A percentile compares a stretch with the other conserved stretches of the same genome.
Evolutionary conservation across 2,888 invertebrate genomes (phyloP).

Genomic region (Cryptocheilus praepositus): DNA sequence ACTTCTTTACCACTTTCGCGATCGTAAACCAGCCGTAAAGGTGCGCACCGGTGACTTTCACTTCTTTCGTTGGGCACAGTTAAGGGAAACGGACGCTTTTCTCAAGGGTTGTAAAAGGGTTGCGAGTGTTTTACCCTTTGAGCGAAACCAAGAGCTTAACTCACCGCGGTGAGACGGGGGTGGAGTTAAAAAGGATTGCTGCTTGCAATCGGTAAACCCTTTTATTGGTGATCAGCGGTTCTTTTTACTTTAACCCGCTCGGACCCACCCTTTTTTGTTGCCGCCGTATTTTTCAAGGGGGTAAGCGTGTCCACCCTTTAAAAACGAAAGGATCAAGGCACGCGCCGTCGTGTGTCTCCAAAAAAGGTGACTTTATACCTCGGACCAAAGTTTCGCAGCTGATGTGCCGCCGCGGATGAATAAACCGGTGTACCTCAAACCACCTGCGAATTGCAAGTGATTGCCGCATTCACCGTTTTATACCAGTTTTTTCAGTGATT

Average conservation of each 20-base stretch:
- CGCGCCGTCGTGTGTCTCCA: slow-evolving; percentile 49
- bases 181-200: slow-evolving; percentile 67
- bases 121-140: slow-evolving; percentile 62
- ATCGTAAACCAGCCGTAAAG: slow-evolving; percentile 38
- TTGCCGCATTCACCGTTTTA: too few relatives aligned
- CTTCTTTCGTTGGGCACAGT: slow-evolving; percentile 46
- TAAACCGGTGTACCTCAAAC: too few relatives aligned
- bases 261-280: slow-evolving; percentile 60
- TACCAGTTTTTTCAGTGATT: too few relatives aligned
- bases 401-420: too few relatives aligned
- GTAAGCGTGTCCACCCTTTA: slow-evolving; percentile 37
- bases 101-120: slow-evolving; percentile 64
- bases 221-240: slow-evolving; percentile 72
- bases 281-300: slow-evolving; percentile 67
- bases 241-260: slow-evolving; percentile 68
- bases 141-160: slow-evolving; percentile 50
- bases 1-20: slow-evolving; percentile 47
- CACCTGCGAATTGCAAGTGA: too few relatives aligned
- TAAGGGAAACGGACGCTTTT: slow-evolving; percentile 5
- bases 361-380: slow-evolving; percentile 5
- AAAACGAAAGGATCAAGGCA: slow-evolving; percentile 41
- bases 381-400: background rate
- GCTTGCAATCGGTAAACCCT: slow-evolving; percentile 61
- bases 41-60: slow-evolving; percentile 56
- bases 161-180: slow-evolving; percentile 51